These are phyloP conservation scores for Druon quercuslanigerum DNA, from an alignment of 1,140 invertebrate genomes.

Conservation along the genomic window DNA sequence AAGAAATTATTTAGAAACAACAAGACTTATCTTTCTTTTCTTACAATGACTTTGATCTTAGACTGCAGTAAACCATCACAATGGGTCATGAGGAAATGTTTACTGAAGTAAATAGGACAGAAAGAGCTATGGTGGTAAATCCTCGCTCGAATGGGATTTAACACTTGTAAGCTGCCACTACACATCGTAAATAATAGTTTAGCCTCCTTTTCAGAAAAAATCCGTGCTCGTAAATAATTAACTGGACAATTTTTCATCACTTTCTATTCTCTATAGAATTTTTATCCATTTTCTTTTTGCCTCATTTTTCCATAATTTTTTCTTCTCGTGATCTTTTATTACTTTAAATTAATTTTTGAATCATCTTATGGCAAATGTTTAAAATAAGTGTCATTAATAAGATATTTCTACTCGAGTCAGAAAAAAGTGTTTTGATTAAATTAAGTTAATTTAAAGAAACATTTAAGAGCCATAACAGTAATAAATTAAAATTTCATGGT, in stretches of 20 bases:
- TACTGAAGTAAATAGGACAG: conserved; percentile 9
- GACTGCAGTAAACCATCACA: conserved; percentile 2
- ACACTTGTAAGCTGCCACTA: conserved; percentile 23
- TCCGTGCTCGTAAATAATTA: background rate
- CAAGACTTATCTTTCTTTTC: background rate
- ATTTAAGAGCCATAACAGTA: no score
- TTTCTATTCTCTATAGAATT: background rate
- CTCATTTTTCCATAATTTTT: background rate
- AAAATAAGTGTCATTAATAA: no score
- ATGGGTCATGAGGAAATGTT: conserved; percentile 13
- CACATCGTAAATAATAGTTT: conserved; percentile 13
- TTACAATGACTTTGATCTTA: background rate
- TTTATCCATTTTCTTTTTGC: background rate
- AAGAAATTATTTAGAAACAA: background rate
- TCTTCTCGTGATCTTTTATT: no score
- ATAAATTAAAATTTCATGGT: no score
- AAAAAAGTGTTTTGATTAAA: no score
- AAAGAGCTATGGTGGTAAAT: conserved; percentile 9
- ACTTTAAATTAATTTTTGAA: no score
- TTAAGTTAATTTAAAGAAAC: no score
- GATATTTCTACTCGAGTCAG: no score
- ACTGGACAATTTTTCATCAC: background rate
- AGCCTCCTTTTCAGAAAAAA: conserved; percentile 3
- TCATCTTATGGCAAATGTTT: no score
- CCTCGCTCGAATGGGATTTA: conserved; percentile 18